Base-by-base conservation (phyloP, 2,113 vertebrate species). In the Empidonax traillii region DNA sequence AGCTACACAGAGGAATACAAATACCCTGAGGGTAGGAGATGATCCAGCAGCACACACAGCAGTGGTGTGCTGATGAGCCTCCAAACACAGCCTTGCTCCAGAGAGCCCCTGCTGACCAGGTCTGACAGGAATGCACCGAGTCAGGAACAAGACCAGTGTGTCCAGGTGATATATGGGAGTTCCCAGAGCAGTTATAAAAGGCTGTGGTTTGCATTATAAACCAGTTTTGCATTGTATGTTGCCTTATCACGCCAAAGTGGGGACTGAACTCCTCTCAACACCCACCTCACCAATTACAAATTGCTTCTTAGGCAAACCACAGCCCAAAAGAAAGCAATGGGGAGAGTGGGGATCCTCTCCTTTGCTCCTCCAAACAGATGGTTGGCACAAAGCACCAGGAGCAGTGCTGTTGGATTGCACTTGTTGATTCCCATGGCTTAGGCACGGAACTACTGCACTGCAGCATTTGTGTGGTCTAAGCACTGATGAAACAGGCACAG, bases 51-150 rank as follows among this genome's bases (percentile, higher is more conserved):
- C 19, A 1, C 44, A 11, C 24, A 2, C 20, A 46, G 69, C 49
- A 14, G 17, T 1, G 9, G 16, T 2, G 5, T 1, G 21, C 6
- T 3, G 1, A 13, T 2, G 6, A 6, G 25, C 47, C 62, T 35
- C 41, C 0, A 28, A 14, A 31, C 1, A 2, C 61, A 74, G 46
- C 37, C 51, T 18, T n/a, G 65, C n/a, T 33, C 71, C 28, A 0
- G 11, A 8, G 35, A 83, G 56, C 4, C 27, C 41, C 37, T 5
- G 14, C 22, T 2, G 0, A 9, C 25, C n/a, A 8, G 12, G 23
- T 22, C 35, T 52, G 3, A 13, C 30, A 41, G 12, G 23, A 7
- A 4, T 1, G 16, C 14, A 5, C 52, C 0, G 6, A 17, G 41
- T 1, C 9, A 59, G n/a, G 22, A 46, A 37, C 20, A 31, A 31